Conservation (phyloP, 1,140 invertebrate genomes). For the Bombus polaris region DNA sequence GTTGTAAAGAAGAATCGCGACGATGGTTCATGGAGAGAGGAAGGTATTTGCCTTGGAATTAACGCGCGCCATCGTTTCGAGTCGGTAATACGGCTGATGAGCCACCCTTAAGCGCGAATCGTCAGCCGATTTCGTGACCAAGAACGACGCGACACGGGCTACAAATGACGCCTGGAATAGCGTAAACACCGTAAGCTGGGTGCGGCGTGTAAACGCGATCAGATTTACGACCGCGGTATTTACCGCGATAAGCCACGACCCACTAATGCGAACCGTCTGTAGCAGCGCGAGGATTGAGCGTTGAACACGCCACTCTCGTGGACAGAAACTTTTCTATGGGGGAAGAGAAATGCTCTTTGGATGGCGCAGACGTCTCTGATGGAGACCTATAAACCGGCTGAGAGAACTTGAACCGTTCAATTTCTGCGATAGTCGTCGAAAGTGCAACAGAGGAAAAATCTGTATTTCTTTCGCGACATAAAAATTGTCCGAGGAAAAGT, state of each 20-base stretch:
- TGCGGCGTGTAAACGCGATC: conserved; percentile 60
- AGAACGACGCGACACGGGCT: not conserved
- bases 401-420: not conserved
- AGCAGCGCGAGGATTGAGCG: conserved; percentile 15
- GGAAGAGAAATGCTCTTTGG: not conserved
- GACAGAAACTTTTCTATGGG: conserved; percentile 12
- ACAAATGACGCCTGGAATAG: conserved; percentile 35
- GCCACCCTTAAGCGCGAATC: conserved; percentile 27
- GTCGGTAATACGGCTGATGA: conserved; percentile 17
- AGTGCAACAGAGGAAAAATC: not conserved
- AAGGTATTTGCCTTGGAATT: not conserved
- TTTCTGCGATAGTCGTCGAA: not conserved
- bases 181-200: conserved; percentile 40
- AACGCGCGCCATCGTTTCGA: not conserved
- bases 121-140: conserved; percentile 11
- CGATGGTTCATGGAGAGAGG: not conserved
- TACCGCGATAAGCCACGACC: conserved; percentile 58
- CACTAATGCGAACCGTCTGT: conserved; percentile 45
- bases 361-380: not conserved
- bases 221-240: conserved; percentile 56
- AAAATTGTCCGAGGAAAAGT: no score
- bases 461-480: not conserved
- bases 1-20: not conserved
- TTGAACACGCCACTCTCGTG: conserved; percentile 24
- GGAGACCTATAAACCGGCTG: not conserved